Conservation (phyloP, 2,113 vertebrate species). For the Lampris megalopsis region DNA sequence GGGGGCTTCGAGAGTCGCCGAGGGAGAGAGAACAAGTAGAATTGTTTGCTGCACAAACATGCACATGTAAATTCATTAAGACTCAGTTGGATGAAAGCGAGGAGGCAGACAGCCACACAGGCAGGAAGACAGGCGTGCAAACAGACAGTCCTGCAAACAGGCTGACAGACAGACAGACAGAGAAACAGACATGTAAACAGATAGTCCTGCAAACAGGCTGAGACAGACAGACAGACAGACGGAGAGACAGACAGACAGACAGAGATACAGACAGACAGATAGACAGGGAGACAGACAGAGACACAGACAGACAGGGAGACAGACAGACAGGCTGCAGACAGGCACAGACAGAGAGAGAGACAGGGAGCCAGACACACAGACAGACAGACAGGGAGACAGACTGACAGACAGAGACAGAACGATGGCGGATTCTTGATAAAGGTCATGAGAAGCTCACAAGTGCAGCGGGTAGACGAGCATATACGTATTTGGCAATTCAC, state of each 20-base stretch:
- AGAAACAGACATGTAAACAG: not conserved
- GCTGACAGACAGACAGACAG: not conserved
- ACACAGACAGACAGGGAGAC: constrained; percentile 7
- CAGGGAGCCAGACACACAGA: constrained; percentile 10
- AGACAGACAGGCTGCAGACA: not conserved
- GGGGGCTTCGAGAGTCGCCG: constrained; percentile 14
- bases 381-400: constrained; percentile 4
- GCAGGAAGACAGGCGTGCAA: not conserved
- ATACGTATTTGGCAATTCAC: not conserved
- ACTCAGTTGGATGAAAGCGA: too few relatives aligned
- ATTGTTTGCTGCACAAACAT: constrained; percentile 44
- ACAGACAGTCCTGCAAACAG: not conserved
- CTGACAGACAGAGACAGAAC: not conserved
- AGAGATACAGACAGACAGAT: not conserved
- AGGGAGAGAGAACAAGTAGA: constrained; percentile 22
- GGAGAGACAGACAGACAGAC: not conserved
- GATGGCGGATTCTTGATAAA: not conserved
- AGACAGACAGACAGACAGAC: constrained; percentile 22
- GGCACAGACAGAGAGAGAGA: not conserved
- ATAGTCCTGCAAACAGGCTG: not conserved
- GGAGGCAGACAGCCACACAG: too few relatives aligned
- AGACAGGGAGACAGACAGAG: constrained; percentile 4
- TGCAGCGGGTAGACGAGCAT: not conserved
- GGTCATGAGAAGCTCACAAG: not conserved
- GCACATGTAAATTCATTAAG: constrained; percentile 26